Base-by-base conservation (phyloP, 2,113 vertebrate genomes). In the Chloebia gouldiae region DNA sequence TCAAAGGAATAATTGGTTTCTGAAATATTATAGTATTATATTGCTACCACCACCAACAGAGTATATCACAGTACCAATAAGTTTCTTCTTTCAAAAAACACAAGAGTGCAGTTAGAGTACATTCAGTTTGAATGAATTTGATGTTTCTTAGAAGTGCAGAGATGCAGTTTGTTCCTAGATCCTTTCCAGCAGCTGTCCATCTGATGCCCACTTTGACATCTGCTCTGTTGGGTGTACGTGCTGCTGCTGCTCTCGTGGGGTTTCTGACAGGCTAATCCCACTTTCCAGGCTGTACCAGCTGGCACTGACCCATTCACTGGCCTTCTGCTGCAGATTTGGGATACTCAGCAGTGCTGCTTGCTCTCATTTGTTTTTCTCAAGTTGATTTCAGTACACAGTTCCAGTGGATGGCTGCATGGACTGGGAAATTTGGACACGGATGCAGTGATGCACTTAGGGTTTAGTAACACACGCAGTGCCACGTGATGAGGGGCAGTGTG, bases 1-100 rank as follows among this genome's bases (percentile, higher is more conserved):
- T 39, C 50, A 70, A 77, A 86, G 47, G 70, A 91, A 25, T 73
- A 50, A 65, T 6, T 68, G 28, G 7, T 81, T 86, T 92, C 81
- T 72, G 66, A 61, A 86, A 87, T 65, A 20, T 0, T 47, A 14
- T 37, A n/a, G 17, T 44, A 27, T 47, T 63, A 6, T 3, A 17
- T 57, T 81, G 57, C 76, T 88, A 28, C 60, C n/a, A 35, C 0
- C 56, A 66, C 0, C 30, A 91, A 0, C 28, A 39, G n/a, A 51
- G 15, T 37, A 2, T 8, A 37, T 86, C 42, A 22, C 37, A 22
- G 45, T 4, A 31, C 24, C 54, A 73, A 6, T 77, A 21, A 78
- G 64, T 60, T 57, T 81, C 44, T 77, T 39, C 50, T 68, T 21
- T 39, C 6, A 57, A 33, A 68, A 64, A 84, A 6, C 10, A 15